A percentile compares a stretch with the other conserved stretches of the same genome.
phyloP scores from a whole-genome alignment of 2,797 vertebrate genomes.

The Acrossocheilus fasciatus region DNA sequence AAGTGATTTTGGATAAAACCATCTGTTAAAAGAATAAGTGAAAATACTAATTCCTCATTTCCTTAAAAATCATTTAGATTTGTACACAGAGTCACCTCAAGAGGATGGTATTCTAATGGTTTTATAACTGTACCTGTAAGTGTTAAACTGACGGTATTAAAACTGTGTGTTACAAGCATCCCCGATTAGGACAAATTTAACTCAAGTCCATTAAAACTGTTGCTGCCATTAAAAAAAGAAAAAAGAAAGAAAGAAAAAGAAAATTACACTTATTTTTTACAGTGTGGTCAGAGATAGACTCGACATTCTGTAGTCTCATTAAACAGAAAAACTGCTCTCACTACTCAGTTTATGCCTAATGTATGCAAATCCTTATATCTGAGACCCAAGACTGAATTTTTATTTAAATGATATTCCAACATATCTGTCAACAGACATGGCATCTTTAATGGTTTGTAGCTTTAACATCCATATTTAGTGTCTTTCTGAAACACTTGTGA shows the following conservation, averaged over 20 bases:
- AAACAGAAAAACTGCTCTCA: constrained; percentile 35
- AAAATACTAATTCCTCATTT: no score
- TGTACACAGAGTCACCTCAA: no score
- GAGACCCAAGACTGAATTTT: neutral
- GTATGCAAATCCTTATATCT: constrained; percentile 52
- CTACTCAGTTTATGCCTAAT: constrained; percentile 45
- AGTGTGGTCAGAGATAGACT: neutral
- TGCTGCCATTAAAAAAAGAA: neutral
- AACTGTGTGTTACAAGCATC: neutral
- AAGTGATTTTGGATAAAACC: no score
- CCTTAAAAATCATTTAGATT: no score
- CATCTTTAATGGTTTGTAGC: neutral
- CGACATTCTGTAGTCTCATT: constrained; percentile 45
- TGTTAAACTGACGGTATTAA: neutral
- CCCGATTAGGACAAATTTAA: neutral
- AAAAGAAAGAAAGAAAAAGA: neutral
- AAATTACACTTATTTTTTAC: neutral
- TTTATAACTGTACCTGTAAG: neutral
- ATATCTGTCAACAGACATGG: neutral
- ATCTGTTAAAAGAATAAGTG: no score
- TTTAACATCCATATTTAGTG: neutral
- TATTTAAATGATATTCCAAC: constrained; percentile 4
- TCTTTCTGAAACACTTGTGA: constrained; percentile 17
- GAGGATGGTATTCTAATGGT: neutral
- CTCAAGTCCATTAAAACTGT: neutral